A percentile compares a stretch with the other conserved stretches of the same genome.
phyloP scores from a whole-genome alignment of 2,113 vertebrate genomes.

The Planiliza haematocheilus region DNA sequence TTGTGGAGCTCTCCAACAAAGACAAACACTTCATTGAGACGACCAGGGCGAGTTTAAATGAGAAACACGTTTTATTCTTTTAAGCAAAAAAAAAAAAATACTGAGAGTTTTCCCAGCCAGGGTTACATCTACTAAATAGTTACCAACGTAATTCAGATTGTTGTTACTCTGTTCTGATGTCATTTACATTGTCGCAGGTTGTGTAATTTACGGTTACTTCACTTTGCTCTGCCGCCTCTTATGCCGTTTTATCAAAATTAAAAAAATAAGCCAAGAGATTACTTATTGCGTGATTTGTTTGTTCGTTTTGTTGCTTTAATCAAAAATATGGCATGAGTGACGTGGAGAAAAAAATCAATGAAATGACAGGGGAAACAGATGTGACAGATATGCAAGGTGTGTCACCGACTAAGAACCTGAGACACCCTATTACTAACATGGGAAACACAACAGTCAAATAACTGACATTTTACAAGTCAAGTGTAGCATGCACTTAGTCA shows the following conservation, averaged over 20 bases:
- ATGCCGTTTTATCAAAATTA: neutral
- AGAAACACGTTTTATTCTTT: conserved; percentile 4
- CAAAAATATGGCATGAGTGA: no score
- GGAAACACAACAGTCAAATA: conserved; percentile 19
- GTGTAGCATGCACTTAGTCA: conserved; percentile 35
- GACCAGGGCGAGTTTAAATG: neutral
- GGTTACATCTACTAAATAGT: neutral
- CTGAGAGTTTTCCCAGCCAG: neutral
- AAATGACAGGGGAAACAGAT: neutral
- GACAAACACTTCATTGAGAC: conserved; percentile 7
- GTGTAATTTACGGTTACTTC: neutral
- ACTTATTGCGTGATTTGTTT: neutral
- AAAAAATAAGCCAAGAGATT: neutral
- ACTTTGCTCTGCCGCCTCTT: neutral
- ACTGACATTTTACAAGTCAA: conserved; percentile 7
- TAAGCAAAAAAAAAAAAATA: conserved; percentile 16
- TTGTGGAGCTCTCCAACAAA: conserved; percentile 15
- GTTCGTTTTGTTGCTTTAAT: neutral
- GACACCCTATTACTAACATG: conserved; percentile 58
- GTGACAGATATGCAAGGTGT: conserved; percentile 30
- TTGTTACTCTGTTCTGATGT: neutral
- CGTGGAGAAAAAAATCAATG: neutral
- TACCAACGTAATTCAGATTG: neutral
- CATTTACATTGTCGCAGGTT: neutral
- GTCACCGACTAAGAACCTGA: conserved; percentile 1